Evolutionary conservation across 2,888 invertebrate species (phyloP).

Genomic region (Lathronympha strigana): DNA sequence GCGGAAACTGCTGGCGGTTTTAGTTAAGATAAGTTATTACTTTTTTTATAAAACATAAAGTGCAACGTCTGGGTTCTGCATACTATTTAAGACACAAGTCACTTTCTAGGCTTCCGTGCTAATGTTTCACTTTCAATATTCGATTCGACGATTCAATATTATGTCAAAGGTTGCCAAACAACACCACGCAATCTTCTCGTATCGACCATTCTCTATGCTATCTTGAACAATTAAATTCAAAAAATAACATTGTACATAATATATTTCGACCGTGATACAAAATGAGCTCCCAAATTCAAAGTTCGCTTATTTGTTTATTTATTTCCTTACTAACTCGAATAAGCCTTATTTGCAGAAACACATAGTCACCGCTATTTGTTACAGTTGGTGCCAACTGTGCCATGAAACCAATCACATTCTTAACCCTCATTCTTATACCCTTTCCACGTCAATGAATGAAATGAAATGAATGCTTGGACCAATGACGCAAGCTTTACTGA

Average conservation of each 20-base stretch:
- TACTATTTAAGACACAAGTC: too few relatives aligned
- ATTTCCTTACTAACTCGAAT: constrained; percentile 21
- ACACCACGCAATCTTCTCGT: too few relatives aligned
- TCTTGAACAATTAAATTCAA: too few relatives aligned
- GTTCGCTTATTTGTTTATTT: constrained; percentile 9
- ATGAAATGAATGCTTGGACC: constrained; percentile 11
- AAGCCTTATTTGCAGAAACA: constrained; percentile 34
- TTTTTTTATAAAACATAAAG: not conserved
- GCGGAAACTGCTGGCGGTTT: not conserved
- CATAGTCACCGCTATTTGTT: constrained; percentile 34
- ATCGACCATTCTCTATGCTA: too few relatives aligned
- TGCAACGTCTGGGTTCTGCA: too few relatives aligned
- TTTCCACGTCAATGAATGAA: constrained; percentile 33
- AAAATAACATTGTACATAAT: too few relatives aligned
- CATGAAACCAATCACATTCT: constrained; percentile 41
- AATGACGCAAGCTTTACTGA: constrained; percentile 14
- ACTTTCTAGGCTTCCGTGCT: too few relatives aligned
- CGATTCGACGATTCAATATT: too few relatives aligned
- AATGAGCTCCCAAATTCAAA: not conserved
- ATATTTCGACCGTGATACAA: not conserved
- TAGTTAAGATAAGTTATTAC: not conserved
- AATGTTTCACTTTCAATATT: too few relatives aligned
- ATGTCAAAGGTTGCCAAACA: too few relatives aligned
- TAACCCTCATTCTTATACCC: constrained; percentile 36
- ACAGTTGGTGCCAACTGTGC: constrained; percentile 39